Base-by-base conservation (phyloP, 2,113 vertebrate species). In the Sorex fumeus region DNA sequence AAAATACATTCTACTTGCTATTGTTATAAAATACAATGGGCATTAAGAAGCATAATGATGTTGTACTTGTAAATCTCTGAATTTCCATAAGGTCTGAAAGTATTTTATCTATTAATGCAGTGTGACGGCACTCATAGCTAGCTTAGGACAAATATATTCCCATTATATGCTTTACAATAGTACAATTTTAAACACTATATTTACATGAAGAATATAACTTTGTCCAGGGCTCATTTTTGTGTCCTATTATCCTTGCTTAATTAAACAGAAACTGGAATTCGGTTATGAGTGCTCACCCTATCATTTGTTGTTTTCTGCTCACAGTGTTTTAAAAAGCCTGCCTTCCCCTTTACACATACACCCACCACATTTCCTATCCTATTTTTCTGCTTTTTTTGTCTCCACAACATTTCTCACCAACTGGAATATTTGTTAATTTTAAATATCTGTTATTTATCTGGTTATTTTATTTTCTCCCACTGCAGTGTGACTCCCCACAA, bases 111-210 rank as follows among this genome's bases (percentile, higher is more conserved):
- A 96, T 91, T 93, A 96, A 96, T 87, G 74, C 4, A 93, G 92
- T 30, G 72, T 93, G 76, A 53, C 25, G 87, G n/a, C 43, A 40
- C 81, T 90, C 40, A 93, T 83, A 93, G 94, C 69, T 72, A 89
- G 12, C 32, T 76, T 89, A 70, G 74, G 66, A 93, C 69, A 97
- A 96, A 96, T 96, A 97, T 28, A 93, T 84, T 86, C 93, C 36
- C 60, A 83, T 90, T 93, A 53, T 60, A 45, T 53, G 16, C 87
- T 95, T 76, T 28, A 84, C 36, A 94, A 62, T 50, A n/a, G 77
- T 69, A 62, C 84, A 79, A 88, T 91, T 79, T 85, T 60, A 95
- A 90, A 86, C 19, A 74, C 32, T 74, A 50, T 80, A 18, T 88
- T 27, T 36, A 70, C 66, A 28, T 27, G 34, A 87, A 85, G 85